Base-by-base conservation (phyloP, 2,888 invertebrate genomes). In the Nudaria mundana region DNA sequence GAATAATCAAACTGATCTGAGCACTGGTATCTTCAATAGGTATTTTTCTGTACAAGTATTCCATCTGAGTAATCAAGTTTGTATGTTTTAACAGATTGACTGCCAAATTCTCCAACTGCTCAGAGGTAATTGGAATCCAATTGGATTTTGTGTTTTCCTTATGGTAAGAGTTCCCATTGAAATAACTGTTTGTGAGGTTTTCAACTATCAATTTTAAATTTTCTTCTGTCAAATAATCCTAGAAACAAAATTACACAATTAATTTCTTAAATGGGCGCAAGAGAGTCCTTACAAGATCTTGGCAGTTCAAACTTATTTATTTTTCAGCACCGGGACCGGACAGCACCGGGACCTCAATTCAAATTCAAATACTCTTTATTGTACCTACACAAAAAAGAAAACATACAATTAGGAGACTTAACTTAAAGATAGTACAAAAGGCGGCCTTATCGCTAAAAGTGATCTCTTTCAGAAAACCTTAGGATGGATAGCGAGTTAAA, bases 21-120 rank as follows among this genome's bases (percentile, higher is more conserved):
- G 26, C 12, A 5, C 30, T 35, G 2, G 62, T 44, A n/a, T 40
- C 55, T 43, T 52, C 49, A 31, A 61, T 23, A 2, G 60, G 48
- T 12, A 44, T 48, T 2, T 48, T 37, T 37, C 61, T 44, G 11
- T 22, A 15, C 10, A 43, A 7, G 38, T 52, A 57, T 34, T 60
- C 61, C 11, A 60, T 37, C 34, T 56, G 45, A 2, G 36, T 12
- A 3, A 58, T 37, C 16, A 58, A 26, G 1, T 11, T 10, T 0
- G 25, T 23, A 15, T 53, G 47, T 13, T 46, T 13, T 44, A 41
- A 25, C 20, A 57, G 14, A 4, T 5, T 24, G 4, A 14, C 10
- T 10, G 35, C 46, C 18, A 56, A 12, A 10, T 31, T 22, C 7
- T 8, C n/a, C n/a, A n/a, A n/a, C n/a, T n/a, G n/a, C n/a, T n/a